Base-by-base conservation (phyloP, 1,140 invertebrate species). In the Aphelenchoides fujianensis region DNA sequence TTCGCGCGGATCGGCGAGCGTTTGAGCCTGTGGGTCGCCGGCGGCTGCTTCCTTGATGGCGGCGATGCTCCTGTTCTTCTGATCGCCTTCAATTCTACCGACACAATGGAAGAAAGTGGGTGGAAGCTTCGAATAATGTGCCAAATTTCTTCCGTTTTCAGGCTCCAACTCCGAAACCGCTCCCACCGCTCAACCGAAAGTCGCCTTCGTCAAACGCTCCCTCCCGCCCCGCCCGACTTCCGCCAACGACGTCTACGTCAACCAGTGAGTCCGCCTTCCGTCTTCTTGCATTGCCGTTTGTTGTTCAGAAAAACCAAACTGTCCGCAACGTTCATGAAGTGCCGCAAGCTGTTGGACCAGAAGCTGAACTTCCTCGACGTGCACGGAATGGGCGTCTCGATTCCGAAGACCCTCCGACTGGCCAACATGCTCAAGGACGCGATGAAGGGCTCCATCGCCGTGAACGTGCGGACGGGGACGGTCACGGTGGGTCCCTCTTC, bases 1-100 rank as follows among this genome's bases (percentile, higher is more conserved):
- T 92, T 92, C 88, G 95, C 95, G 67, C 89, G 96, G 81, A 97
- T 98, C 84, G 95, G 87, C 83, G 96, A 98, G 89, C 88, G 96
- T 72, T 93, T 95, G 85, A 98, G 95, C 83, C 93, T 94, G 0
- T 98, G 93, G 87, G 91, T 98, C 16, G 92, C 92, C 35, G 86
- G 90, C 1, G 90, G 90, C 80, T 98, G 96, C 86, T 77, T 98
- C n/a, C 35, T 86, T 90, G 53, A 97, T 98, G 94, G 95, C 95
- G 48, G 75, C 70, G 41, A 68, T 79, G 19, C 68, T 83, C 1
- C 69, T 83, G 5, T 83, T 84, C 71, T 63, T 82, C 2, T 82
- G 72, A 84, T 37, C 23, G 55, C 34, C 19, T 7, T 5, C 5
- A 23, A 5, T 59, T 7, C 19, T n/a, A n/a, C n/a, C n/a, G 34